These are phyloP conservation scores for Mirounga angustirostris DNA, from an alignment of 2,113 vertebrate genomes.

Conservation along the genomic window DNA sequence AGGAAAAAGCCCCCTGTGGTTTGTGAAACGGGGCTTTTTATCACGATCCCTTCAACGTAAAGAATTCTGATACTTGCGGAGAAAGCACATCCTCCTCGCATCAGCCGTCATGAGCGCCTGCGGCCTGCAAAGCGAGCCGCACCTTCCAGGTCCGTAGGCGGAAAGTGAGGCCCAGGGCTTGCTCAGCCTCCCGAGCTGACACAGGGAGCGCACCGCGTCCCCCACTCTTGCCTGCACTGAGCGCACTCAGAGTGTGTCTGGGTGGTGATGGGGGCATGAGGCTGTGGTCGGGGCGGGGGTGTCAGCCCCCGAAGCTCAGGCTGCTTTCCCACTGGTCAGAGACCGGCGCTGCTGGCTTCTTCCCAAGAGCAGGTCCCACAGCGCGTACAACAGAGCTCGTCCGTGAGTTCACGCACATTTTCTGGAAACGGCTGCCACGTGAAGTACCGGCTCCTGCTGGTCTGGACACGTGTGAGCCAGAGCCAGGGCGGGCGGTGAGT, in stretches of 20 bases:
- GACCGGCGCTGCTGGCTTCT: neutral
- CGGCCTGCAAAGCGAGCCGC: neutral
- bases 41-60: neutral
- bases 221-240: neutral
- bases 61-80: neutral
- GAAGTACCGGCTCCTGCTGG: neutral
- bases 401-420: neutral
- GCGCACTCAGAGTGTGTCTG: neutral
- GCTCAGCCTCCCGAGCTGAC: neutral
- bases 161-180: neutral
- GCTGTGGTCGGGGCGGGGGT: neutral
- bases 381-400: neutral
- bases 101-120: neutral
- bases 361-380: neutral
- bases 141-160: neutral
- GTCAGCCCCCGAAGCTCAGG: neutral
- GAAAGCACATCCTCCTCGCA: neutral
- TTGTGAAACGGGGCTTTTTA: neutral
- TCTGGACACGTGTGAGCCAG: neutral
- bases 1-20: neutral
- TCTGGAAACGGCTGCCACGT: rapidly evolving
- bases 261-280: neutral
- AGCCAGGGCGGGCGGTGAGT: neutral
- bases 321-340: neutral
- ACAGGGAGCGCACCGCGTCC: neutral